Conservation (phyloP, 2,888 invertebrate genomes). For the Blomia tropicalis region DNA sequence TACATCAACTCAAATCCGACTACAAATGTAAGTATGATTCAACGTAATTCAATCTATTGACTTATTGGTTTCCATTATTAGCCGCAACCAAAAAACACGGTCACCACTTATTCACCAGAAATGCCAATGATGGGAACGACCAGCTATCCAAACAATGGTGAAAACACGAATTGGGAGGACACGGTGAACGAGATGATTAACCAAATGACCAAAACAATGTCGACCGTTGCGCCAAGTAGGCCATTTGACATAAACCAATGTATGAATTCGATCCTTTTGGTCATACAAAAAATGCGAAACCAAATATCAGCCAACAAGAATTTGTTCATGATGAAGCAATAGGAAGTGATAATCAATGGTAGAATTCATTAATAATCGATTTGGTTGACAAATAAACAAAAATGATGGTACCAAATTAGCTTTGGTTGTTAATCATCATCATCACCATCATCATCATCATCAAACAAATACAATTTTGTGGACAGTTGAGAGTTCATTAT, state of each 20-base stretch:
- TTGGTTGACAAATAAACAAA: background rate
- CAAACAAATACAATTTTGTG: no score
- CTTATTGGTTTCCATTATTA: background rate
- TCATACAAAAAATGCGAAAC: background rate
- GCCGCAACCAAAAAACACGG: background rate
- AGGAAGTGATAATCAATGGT: background rate
- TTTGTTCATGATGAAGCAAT: background rate
- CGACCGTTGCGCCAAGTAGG: background rate
- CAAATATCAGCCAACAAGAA: background rate
- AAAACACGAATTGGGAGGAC: constrained; percentile 7
- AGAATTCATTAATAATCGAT: background rate
- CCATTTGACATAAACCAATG: background rate
- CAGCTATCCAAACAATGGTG: no score
- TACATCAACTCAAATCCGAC: background rate
- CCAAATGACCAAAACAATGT: background rate
- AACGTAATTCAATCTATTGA: background rate
- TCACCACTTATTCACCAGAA: no score
- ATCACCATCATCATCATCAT: no score
- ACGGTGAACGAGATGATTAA: constrained; percentile 2
- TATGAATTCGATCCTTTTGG: background rate
- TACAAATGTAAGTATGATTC: background rate
- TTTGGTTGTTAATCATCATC: background rate
- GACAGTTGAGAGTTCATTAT: no score
- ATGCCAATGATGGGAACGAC: no score
- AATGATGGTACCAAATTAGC: background rate